A percentile compares a stretch with the other conserved stretches of the same genome.
Conservation (phyloP, 92 coral and sea anemone species). For the Pocillopora grandis region DNA sequence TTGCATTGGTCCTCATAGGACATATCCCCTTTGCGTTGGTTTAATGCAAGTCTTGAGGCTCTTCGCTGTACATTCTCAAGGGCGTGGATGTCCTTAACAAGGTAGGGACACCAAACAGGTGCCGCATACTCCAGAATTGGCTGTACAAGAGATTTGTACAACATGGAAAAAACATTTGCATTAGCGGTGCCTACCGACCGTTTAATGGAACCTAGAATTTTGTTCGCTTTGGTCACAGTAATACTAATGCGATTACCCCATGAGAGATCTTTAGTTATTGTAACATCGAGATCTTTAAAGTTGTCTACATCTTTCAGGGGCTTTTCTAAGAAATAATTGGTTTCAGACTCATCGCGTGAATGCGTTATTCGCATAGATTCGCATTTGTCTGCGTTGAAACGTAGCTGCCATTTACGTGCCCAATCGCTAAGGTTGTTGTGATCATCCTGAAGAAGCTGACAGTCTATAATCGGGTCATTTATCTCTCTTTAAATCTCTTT, state of each 20-base stretch:
- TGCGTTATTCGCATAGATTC: slow-evolving; percentile 39
- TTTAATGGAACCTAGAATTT: not conserved
- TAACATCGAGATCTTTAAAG: not conserved
- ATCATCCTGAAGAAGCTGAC: slow-evolving; percentile 12
- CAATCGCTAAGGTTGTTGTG: not conserved
- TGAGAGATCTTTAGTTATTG: not conserved
- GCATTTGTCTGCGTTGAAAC: slow-evolving; percentile 25
- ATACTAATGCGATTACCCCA: slow-evolving; percentile 20
- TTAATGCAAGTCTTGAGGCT: not conserved
- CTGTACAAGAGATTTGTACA: too few species aligned
- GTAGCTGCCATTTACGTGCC: slow-evolving; percentile 10
- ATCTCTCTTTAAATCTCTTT: slow-evolving; percentile 39
- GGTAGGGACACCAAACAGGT: too few species aligned
- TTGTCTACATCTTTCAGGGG: slow-evolving; percentile 18
- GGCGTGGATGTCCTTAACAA: too few species aligned
- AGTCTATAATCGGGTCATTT: slow-evolving; percentile 11
- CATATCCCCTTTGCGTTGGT: too few species aligned
- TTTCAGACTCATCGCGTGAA: slow-evolving; percentile 3
- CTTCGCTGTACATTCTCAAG: too few species aligned
- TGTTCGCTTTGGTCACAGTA: slow-evolving; percentile 1
- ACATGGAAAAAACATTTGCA: not conserved
- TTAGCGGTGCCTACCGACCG: not conserved
- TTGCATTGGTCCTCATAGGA: too few species aligned
- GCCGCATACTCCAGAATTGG: too few species aligned
- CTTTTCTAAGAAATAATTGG: slow-evolving; percentile 11